These are phyloP conservation scores for Kryptopterus vitreolus DNA, from an alignment of 2,797 vertebrate species.

Conservation along the genomic window DNA sequence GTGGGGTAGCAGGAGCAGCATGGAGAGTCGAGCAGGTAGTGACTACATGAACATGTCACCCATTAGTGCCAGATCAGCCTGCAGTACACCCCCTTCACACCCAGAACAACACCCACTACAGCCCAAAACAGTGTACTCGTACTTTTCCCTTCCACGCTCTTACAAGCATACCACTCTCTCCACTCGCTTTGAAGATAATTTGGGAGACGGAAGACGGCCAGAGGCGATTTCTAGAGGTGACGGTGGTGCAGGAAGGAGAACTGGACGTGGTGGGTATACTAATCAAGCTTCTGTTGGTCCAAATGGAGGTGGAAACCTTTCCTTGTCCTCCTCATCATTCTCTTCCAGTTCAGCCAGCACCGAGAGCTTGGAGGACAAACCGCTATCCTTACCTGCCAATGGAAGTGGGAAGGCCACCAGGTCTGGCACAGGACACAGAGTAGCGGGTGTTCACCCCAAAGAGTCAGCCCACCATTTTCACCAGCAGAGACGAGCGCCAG, in stretches of 20 bases:
- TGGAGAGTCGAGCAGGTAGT: constrained; percentile 69
- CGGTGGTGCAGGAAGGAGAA: constrained; percentile 54
- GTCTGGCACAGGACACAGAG: constrained; percentile 63
- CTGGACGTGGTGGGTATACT: constrained; percentile 65
- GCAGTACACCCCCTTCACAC: constrained; percentile 74
- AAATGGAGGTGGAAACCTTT: constrained; percentile 72
- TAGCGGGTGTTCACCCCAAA: constrained; percentile 64
- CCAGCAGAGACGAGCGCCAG: constrained; percentile 69
- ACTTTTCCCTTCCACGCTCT: constrained; percentile 77
- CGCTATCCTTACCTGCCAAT: constrained; percentile 63
- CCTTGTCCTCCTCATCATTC: constrained; percentile 79
- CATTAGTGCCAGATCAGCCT: constrained; percentile 75
- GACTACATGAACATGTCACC: constrained; percentile 87
- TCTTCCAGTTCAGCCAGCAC: constrained; percentile 83
- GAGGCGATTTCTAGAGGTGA: constrained; percentile 61
- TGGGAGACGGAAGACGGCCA: constrained; percentile 69
- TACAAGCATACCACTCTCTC: constrained; percentile 77
- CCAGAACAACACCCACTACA: constrained; percentile 71
- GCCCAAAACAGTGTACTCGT: constrained; percentile 78
- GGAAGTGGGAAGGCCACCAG: constrained; percentile 67
- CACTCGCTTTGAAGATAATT: constrained; percentile 75
- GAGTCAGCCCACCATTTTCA: constrained; percentile 70
- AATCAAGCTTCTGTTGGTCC: constrained; percentile 68
- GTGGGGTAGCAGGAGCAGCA: constrained; percentile 71
- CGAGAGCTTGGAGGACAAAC: constrained; percentile 82